These are phyloP conservation scores for Protonibea diacanthus DNA, from an alignment of 2,797 vertebrate species.

Conservation along the genomic window DNA sequence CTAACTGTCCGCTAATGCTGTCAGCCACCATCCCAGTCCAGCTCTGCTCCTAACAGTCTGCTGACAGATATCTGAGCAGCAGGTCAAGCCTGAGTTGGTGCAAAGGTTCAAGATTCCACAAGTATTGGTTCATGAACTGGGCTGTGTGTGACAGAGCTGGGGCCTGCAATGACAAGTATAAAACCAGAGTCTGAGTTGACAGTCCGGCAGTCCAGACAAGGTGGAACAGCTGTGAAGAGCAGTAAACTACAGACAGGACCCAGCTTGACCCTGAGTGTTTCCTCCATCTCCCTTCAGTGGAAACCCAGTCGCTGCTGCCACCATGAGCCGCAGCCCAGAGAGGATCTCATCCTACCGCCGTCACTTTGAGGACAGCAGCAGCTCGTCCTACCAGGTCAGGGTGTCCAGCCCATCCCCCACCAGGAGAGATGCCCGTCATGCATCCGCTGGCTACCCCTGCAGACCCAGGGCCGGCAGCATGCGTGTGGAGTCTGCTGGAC, in stretches of 20 bases:
- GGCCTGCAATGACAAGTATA: conserved; percentile 70
- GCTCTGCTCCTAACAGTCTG: conserved; percentile 71
- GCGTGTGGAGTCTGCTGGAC: conserved; percentile 73
- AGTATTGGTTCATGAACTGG: conserved; percentile 68
- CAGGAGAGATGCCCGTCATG: conserved; percentile 69
- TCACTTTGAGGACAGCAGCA: conserved; percentile 83
- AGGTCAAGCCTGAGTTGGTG: conserved; percentile 69
- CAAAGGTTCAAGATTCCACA: conserved; percentile 83
- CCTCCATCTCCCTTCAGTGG: conserved; percentile 12
- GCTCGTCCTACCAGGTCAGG: conserved; percentile 81
- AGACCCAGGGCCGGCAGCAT: conserved; percentile 55
- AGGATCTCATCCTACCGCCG: conserved; percentile 87
- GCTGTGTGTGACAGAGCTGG: conserved; percentile 30
- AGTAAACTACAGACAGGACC: conserved; percentile 31
- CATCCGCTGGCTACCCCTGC: conserved; percentile 74
- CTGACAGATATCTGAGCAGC: conserved; percentile 81
- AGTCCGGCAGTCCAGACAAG: conserved; percentile 32
- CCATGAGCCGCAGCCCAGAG: conserved; percentile 84
- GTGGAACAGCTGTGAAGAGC: conserved; percentile 20
- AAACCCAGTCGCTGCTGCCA: conserved; percentile 35
- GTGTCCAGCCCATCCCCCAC: conserved; percentile 85
- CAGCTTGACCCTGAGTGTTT: conserved; percentile 8
- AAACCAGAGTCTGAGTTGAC: conserved; percentile 58
- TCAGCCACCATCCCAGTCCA: conserved; percentile 38
- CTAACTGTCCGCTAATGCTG: conserved; percentile 17